These are phyloP conservation scores for Papio anubis DNA, from an alignment of 2,113 vertebrate species.

Conservation along the genomic window DNA sequence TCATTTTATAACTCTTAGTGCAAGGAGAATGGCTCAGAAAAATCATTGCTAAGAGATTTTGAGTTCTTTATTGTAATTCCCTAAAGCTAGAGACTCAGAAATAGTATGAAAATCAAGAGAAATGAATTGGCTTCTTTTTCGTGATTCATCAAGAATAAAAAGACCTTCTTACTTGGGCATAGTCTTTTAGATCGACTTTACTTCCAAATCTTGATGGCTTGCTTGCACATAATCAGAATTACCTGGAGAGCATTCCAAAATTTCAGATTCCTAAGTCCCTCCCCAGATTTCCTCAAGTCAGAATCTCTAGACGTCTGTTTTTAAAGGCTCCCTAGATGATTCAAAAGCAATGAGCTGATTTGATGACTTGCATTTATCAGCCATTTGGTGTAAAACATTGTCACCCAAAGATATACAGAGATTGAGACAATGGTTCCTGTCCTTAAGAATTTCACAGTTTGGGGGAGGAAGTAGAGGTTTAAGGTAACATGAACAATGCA, in stretches of 20 bases:
- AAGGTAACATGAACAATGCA: neutral
- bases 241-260: neutral
- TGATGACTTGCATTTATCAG: neutral
- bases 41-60: slow-evolving; percentile 37
- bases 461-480: neutral
- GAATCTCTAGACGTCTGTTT: neutral
- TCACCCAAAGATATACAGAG: neutral
- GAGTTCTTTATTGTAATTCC: neutral
- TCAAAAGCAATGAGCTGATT: neutral
- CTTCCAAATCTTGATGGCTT: slow-evolving; percentile 10
- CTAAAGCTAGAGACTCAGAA: slow-evolving; percentile 9
- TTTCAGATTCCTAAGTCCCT: neutral
- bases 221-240: neutral
- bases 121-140: neutral
- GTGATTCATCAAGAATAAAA: slow-evolving; percentile 53
- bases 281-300: neutral
- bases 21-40: slow-evolving; percentile 16
- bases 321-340: neutral
- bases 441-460: neutral
- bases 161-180: neutral
- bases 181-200: slow-evolving; percentile 1
- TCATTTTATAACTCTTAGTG: neutral
- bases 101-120: slow-evolving; percentile 5
- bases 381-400: neutral
- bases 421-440: neutral